Base-by-base conservation (phyloP, 2,797 vertebrate species). In the Malacoctenus gilli region DNA sequence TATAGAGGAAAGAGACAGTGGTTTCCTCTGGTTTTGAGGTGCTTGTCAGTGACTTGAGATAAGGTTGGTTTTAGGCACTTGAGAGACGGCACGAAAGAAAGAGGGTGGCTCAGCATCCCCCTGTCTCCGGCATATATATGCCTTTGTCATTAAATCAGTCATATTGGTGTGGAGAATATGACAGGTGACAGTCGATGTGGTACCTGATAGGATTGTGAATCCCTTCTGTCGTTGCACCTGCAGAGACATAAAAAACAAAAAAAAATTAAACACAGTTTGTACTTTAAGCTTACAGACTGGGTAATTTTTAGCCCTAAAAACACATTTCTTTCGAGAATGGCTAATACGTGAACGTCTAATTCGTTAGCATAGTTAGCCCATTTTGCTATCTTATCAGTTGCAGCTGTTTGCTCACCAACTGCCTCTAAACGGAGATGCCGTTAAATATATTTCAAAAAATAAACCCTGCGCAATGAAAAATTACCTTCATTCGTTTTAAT, bases 141-240 rank as follows among this genome's bases (percentile, higher is more conserved):
- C n/a, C n/a, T n/a, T n/a, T n/a, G n/a, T n/a, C n/a, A n/a, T n/a
- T n/a, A n/a, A n/a, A n/a, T n/a, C n/a, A n/a, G n/a, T n/a, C n/a
- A n/a, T n/a, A n/a, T n/a, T n/a, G n/a, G n/a, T n/a, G 25, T 28
- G 25, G 25, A 28, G 5, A 28, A 6, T 8, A 35, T 15, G 13
- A 16, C 2, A 22, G 1, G 10, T 28, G 19, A 4, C 19, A n/a
- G 1, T 22, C 15, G 5, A 3, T 30, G 18, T 16, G 51, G 19
- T 89, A 96, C 96, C 95, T 97, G 96, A 92, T 95, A 97, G 92
- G 96, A 93, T 91, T 98, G 95, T 49, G 95, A 93, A 93, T 98
- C 96, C 94, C 94, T 95, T 95, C 95, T 95, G 87, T 97, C 96
- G 93, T 93, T 96, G 93, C 95, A 95, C 95, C 96, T 98, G 86